Conservation (phyloP, 1,140 invertebrate genomes). For the Ericerus pela region DNA sequence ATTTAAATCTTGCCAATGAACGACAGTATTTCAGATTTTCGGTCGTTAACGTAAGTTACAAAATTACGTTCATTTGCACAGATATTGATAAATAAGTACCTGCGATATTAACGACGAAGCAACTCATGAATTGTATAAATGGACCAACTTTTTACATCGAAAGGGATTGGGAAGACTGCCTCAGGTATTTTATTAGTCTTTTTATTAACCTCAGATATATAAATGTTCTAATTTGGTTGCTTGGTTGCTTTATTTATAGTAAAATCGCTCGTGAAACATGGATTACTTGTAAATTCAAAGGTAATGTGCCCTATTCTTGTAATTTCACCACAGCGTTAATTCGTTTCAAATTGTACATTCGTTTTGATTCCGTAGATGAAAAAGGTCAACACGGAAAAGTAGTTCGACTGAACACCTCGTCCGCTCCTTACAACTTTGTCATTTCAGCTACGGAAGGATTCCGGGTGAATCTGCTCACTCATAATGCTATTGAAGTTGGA, state of each 20-base stretch:
- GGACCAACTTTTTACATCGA: constrained; percentile 14
- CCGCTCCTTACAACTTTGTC: constrained; percentile 5
- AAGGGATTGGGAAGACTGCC: constrained; percentile 17
- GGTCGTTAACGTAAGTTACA: too few relatives aligned
- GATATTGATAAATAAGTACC: too few relatives aligned
- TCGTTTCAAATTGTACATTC: background rate
- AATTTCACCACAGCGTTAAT: too few relatives aligned
- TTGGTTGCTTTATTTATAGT: constrained; percentile 15
- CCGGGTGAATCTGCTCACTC: constrained; percentile 17
- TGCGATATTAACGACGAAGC: too few relatives aligned
- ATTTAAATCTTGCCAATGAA: too few relatives aligned
- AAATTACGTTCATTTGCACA: too few relatives aligned
- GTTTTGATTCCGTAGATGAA: constrained; percentile 19
- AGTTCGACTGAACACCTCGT: background rate
- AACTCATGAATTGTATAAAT: too few relatives aligned
- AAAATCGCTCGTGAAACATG: constrained; percentile 19
- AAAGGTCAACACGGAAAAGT: constrained; percentile 20
- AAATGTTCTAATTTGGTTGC: background rate
- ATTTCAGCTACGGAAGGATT: constrained; percentile 21
- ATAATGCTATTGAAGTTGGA: constrained; percentile 19
- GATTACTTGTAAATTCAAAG: constrained; percentile 21
- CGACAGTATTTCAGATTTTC: too few relatives aligned
- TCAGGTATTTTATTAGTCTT: constrained; percentile 5
- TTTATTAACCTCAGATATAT: background rate
- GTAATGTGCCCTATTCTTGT: constrained; percentile 14